Evolutionary conservation across 2,888 invertebrate genomes (phyloP), one percentile per base, ranked within the genome.

Genomic region (Callyntrura sp.): DNA sequence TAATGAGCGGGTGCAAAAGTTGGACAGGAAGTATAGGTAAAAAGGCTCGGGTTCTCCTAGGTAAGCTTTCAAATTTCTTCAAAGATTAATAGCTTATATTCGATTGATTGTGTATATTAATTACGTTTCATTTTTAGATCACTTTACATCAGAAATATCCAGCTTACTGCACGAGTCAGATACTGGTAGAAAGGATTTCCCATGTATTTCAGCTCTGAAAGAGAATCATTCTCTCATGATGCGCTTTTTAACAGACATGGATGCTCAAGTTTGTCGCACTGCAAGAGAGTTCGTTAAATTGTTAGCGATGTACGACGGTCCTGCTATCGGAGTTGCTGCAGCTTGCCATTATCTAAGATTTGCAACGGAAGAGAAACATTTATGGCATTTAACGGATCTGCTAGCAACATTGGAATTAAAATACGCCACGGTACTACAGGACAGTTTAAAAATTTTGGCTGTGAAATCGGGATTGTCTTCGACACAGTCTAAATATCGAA

Each of bases 361-460:
- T 43, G 79, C 93, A 0, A 85, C 76, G 9, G 86, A 90, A 76
- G 93, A 93, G 17, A 85, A 79, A 17, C 92, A 93, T 62, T 51
- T 93, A 2, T 93, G 93, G 93, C 88, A 90, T 20, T 60, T 93
- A 43, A 70, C 89, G 0, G 92, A 92, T 45, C 85, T 93, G 0
- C 28, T 93, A 0, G 90, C 90, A 14, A 83, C 89, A 9, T 62
- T 93, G 9, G 92, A 92, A 76, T 70, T 92, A 57, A 93, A 92
- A 48, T 91, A 92, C 76, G 87, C 92, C 8, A 87, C 81, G 6
- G 73, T 93, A n/a, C 68, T 93, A 20, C 45, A 85, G 28, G 91
- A 91, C 12, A 90, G 83, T 55, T 43, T 93, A 5, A 82, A 85
- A 20, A 90, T 89, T 62, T 35, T 93, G 23, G 90, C 88, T 1